A percentile compares a stretch with the other conserved stretches of the same genome.
phyloP scores from a whole-genome alignment of 2,797 vertebrate species.

The Myotis daubentonii region DNA sequence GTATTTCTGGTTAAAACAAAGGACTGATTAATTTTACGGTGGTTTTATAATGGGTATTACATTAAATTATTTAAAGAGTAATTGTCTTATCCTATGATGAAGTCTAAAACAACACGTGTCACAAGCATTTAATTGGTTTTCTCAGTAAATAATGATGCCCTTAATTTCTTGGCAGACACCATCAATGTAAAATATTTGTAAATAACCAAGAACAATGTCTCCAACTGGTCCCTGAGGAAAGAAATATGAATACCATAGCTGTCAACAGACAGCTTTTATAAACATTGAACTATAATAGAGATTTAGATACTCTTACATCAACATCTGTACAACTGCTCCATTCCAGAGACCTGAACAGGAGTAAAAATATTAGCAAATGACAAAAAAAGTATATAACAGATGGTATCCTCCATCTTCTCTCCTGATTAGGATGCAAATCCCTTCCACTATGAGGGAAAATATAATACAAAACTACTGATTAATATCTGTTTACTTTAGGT shows the following conservation, averaged over 20 bases:
- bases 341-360: background rate
- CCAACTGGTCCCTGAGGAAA: background rate
- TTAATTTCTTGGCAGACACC: background rate
- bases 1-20: conserved; percentile 8
- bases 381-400: background rate
- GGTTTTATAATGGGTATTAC: background rate
- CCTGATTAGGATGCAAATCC: background rate
- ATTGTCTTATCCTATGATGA: background rate
- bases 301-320: background rate
- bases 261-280: background rate
- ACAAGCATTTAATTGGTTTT: background rate
- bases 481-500: background rate
- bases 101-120: background rate
- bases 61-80: conserved; percentile 12
- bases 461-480: background rate
- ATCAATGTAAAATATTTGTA: background rate
- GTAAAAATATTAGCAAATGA: background rate
- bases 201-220: background rate
- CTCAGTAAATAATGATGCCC: background rate
- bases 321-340: background rate
- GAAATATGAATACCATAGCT: background rate
- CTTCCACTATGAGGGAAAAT: background rate
- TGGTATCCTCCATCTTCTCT: background rate
- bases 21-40: background rate
- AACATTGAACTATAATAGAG: background rate